These are phyloP conservation scores for Eupeodes luniger DNA, from an alignment of 2,888 invertebrate species.

Conservation along the genomic window DNA sequence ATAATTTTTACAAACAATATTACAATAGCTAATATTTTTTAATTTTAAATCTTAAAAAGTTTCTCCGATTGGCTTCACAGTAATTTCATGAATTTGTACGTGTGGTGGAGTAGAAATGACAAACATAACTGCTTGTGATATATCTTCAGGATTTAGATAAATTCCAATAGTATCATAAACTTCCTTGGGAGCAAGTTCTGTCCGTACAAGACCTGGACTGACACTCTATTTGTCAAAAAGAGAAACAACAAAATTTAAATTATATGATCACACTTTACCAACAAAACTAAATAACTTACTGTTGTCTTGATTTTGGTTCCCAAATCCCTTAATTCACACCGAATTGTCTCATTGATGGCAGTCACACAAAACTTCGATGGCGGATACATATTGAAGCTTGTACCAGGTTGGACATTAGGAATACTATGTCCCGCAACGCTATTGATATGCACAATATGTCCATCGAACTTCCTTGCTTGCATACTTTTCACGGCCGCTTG, in stretches of 20 bases:
- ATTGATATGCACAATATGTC: slow-evolving; percentile 84
- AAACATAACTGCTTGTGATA: slow-evolving; percentile 50
- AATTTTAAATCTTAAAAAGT: neutral
- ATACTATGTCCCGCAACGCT: slow-evolving; percentile 78
- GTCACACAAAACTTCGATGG: slow-evolving; percentile 77
- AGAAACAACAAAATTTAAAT: neutral
- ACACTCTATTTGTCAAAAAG: slow-evolving; percentile 44
- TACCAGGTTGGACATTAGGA: neutral
- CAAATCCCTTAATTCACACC: slow-evolving; percentile 76
- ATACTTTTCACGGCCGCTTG: slow-evolving; percentile 84
- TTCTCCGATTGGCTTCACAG: slow-evolving; percentile 40
- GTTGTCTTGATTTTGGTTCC: slow-evolving; percentile 77
- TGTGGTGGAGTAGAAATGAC: slow-evolving; percentile 59
- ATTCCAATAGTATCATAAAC: slow-evolving; percentile 77
- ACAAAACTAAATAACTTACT: slow-evolving; percentile 71
- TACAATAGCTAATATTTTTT: too few relatives aligned
- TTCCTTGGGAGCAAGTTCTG: slow-evolving; percentile 61
- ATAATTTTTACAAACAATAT: too few relatives aligned
- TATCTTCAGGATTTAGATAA: slow-evolving; percentile 45
- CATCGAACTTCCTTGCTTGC: slow-evolving; percentile 81
- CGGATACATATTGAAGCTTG: slow-evolving; percentile 75
- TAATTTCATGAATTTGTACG: slow-evolving; percentile 62
- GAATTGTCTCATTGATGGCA: slow-evolving; percentile 76
- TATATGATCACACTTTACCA: neutral
- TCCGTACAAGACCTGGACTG: slow-evolving; percentile 54